Evolutionary conservation across 1,140 invertebrate species (phyloP), one percentile per base, ranked within the genome.

Genomic region (Teleopsis dalmanni): DNA sequence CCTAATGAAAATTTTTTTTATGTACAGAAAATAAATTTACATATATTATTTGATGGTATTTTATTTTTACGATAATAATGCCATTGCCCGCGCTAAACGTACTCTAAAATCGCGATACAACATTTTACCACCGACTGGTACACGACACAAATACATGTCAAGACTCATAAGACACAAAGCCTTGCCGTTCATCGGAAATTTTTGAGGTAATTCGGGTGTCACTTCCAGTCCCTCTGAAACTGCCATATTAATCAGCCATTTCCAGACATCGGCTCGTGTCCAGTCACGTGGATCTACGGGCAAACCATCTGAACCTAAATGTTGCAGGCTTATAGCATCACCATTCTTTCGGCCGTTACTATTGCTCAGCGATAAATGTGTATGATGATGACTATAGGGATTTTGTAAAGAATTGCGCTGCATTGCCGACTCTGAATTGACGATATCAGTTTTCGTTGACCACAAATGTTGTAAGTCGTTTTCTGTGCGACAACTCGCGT

Each of bases 101-200:
- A 70, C 60, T n/a, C 67, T 60, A 47, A 70, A 70, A 56, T 70
- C 67, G 45, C 67, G 67, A 56, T 85, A 82, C 27, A 86, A 72
- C 44, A 80, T 71, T 60, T 82, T 82, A 21, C 83, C 83, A 1
- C 79, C 80, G 2, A 80, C 63, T 3, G 84, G 84, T 9, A 85
- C 84, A 21, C 84, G 71, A 48, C 75, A 73, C 2, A 81, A 72
- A 72, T 85, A 87, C 84, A 87, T 87, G 27, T 82, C 78, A 3
- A 79, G 71, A 18, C 77, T 78, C 84, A 87, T 87, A 34, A 87
- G 75, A 53, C 84, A 86, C 3, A 87, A 69, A 4, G 82, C 84
- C 66, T 87, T 87, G 21, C 84, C 84, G 64, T 87, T 87, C 84
- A 87, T 87, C 3, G 80, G 76, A 64, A 87, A 87, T 46, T 84